Base-by-base conservation (phyloP, 2,797 vertebrate species). In the Huso huso region DNA sequence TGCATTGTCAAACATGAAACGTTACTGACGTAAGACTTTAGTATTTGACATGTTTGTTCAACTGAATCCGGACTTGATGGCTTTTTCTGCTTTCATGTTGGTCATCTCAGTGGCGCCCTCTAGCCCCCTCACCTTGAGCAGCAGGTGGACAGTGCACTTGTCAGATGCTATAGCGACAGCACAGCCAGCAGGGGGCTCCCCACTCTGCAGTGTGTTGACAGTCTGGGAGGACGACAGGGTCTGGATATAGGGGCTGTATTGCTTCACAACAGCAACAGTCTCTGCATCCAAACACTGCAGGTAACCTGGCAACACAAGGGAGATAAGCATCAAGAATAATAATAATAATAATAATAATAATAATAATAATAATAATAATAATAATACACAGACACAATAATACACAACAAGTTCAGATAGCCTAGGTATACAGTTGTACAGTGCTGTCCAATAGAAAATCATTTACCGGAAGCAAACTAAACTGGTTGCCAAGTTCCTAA, bases 131-230 rank as follows among this genome's bases (percentile, higher is more conserved):
- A 92, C 93, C 90, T 92, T 94, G 67, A 97, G 92, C 84, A 93
- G 83, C 64, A 97, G 90, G 83, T 94, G 91, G 71, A 94, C 88
- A 0, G 92, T 93, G 73, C 94, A 95, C 74, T 88, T 87, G 77
- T 95, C 94, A 3, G 93, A 95, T 10, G 92, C 93, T 49, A 96
- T 90, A 37, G 90, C 93, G 64, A 97, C 90, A 0, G 93, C 94
- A 0, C 93, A 95, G 74, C 94, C 94, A 62, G 81, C 81, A 15
- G 94, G 94, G 53, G 86, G 79, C 0, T 77, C 70, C 1, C 76
- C 71, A 12, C 81, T 80, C 0, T 78, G 75, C 69, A 94, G 75
- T 10, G 90, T 75, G 1, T 87, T 77, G 74, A 97, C 69, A 12
- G 89, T 80, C 63, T 90, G 89, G 5, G 90, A 90, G 49, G 88